phyloP scores from a whole-genome alignment of 2,113 vertebrate species.

The Lasiurus borealis region DNA sequence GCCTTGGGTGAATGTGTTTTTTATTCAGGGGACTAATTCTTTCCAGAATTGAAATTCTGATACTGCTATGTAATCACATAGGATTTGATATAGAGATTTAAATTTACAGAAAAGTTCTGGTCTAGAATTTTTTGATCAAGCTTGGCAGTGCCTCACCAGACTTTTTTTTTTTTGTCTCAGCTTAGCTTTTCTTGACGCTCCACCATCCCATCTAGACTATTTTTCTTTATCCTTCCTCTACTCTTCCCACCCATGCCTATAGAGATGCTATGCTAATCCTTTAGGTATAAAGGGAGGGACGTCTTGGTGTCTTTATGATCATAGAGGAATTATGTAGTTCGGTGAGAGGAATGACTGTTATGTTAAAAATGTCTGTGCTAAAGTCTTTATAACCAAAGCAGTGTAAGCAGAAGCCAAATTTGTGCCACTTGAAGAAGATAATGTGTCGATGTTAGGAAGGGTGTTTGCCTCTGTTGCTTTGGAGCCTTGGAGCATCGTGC shows the following conservation, averaged over 20 bases:
- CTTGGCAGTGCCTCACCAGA: neutral
- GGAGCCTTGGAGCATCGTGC: neutral
- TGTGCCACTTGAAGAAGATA: neutral
- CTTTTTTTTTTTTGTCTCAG: neutral
- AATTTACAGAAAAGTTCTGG: neutral
- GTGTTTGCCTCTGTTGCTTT: neutral
- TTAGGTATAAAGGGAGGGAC: neutral
- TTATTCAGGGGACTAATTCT: neutral
- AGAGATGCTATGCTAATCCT: neutral
- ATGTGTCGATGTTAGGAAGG: neutral
- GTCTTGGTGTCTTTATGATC: constrained; percentile 35
- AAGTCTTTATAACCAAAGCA: constrained; percentile 45
- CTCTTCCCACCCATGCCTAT: neutral
- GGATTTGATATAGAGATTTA: constrained; percentile 2
- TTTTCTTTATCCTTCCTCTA: neutral
- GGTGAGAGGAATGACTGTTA: constrained; percentile 40
- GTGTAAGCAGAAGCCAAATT: neutral
- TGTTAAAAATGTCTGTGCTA: constrained; percentile 57
- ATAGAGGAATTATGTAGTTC: constrained; percentile 60
- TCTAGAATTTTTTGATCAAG: neutral
- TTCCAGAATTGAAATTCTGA: constrained; percentile 42
- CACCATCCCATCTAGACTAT: neutral
- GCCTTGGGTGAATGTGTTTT: neutral
- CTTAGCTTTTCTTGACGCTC: neutral
- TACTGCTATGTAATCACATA: neutral